A percentile compares a stretch with the other conserved stretches of the same genome.
Evolutionary conservation across 2,888 invertebrate genomes (phyloP).

Genomic region (Scaptomyza caliginosa): DNA sequence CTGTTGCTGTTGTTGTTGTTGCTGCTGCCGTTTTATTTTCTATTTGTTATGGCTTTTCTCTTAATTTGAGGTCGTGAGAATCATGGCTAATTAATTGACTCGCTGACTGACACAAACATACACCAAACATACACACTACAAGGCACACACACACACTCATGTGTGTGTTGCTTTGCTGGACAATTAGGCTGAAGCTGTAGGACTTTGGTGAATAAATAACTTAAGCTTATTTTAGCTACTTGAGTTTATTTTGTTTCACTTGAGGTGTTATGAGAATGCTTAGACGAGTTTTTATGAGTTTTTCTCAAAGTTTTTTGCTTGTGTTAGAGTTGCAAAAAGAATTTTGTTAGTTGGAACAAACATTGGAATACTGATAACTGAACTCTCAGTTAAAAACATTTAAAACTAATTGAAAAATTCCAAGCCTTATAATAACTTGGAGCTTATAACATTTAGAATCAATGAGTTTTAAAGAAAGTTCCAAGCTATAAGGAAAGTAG

Average conservation of each 20-base stretch:
- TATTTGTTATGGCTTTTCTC: conserved; percentile 80
- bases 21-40: conserved; percentile 68
- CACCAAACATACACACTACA: conserved; percentile 21
- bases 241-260: neutral
- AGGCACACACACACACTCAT: conserved; percentile 14
- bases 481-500: no score
- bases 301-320: no score
- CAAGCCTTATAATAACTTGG: no score
- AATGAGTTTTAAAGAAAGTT: no score
- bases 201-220: conserved; percentile 10
- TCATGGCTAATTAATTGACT: conserved; percentile 82
- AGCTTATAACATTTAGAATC: no score
- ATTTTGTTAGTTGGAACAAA: no score
- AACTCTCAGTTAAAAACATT: no score
- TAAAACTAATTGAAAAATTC: no score
- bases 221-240: conserved; percentile 9
- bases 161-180: conserved; percentile 26
- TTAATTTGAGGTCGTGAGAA: conserved; percentile 83
- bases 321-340: no score
- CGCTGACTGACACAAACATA: conserved; percentile 56
- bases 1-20: no score
- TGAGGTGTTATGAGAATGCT: neutral
- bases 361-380: no score
- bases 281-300: no score
- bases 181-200: conserved; percentile 32